Evolutionary conservation across 2,888 invertebrate genomes (phyloP).

Genomic region (Plusia festucae): DNA sequence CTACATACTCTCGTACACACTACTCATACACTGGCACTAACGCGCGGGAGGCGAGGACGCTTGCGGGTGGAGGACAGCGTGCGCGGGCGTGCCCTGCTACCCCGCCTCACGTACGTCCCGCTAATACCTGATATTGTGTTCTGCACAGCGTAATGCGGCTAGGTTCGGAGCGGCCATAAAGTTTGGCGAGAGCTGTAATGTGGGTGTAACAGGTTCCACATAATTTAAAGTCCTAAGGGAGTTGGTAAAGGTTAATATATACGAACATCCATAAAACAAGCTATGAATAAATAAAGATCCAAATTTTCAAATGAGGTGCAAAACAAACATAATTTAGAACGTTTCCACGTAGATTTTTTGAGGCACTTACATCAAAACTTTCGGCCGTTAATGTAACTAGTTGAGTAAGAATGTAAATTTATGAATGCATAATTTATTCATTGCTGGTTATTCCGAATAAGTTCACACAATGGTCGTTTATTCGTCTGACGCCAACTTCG

Average conservation of each 20-base stretch:
- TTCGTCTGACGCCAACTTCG: constrained; percentile 71
- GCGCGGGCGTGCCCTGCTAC: too few species aligned
- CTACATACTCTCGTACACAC: too few species aligned
- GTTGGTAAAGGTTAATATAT: background rate
- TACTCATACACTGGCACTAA: too few species aligned
- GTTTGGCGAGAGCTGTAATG: too few species aligned
- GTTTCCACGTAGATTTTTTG: constrained; percentile 19
- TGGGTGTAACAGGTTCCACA: too few species aligned
- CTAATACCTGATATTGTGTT: too few species aligned
- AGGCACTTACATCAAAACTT: constrained; percentile 45
- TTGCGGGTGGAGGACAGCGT: too few species aligned
- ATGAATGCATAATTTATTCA: constrained; percentile 77
- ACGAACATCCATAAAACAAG: background rate
- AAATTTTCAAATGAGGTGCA: constrained; percentile 23
- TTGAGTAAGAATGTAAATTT: constrained; percentile 73
- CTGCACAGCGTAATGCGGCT: too few species aligned
- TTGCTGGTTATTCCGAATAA: constrained; percentile 76
- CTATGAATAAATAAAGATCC: constrained; percentile 25
- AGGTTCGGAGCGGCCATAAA: too few species aligned
- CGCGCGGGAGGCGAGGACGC: too few species aligned
- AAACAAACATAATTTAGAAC: constrained; percentile 33
- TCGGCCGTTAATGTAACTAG: constrained; percentile 63
- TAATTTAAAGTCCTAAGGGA: too few species aligned
- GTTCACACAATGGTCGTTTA: constrained; percentile 77
- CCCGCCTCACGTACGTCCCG: too few species aligned